These are phyloP conservation scores for Drosophila pseudotakahashii DNA, from an alignment of 2,888 invertebrate species.

Conservation along the genomic window DNA sequence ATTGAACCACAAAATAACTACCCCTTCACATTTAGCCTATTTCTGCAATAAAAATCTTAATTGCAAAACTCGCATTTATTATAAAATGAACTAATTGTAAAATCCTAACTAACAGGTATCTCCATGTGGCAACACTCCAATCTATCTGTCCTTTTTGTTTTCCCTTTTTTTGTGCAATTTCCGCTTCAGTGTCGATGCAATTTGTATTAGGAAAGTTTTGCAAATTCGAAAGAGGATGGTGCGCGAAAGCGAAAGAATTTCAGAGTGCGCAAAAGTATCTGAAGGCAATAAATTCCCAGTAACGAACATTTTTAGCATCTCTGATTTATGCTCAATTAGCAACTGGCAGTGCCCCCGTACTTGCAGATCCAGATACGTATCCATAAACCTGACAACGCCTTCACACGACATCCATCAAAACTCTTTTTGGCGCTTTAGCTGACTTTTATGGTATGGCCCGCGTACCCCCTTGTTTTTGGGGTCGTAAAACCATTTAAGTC, in stretches of 20 bases:
- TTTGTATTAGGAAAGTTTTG: conserved; percentile 72
- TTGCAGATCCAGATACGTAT: conserved; percentile 35
- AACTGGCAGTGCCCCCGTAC: conserved; percentile 23
- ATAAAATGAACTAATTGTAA: no score
- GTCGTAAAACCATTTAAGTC: conserved; percentile 73
- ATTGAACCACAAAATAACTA: no score
- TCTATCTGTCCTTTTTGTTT: background rate
- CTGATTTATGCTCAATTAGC: conserved; percentile 78
- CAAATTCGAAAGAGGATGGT: conserved; percentile 20
- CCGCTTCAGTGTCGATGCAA: conserved; percentile 76
- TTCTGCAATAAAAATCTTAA: no score
- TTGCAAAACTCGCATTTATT: no score
- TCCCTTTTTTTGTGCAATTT: conserved; percentile 49
- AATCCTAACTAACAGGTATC: background rate
- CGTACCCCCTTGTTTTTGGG: conserved; percentile 16
- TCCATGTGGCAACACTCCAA: background rate
- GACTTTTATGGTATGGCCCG: conserved; percentile 60
- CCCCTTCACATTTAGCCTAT: no score
- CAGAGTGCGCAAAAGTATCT: conserved; percentile 50
- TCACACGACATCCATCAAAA: conserved; percentile 70
- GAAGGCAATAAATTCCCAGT: conserved; percentile 64
- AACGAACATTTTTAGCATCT: conserved; percentile 43
- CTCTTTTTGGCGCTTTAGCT: conserved; percentile 65
- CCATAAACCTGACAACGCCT: conserved; percentile 54
- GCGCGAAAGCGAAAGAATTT: conserved; percentile 64